These are phyloP conservation scores for Andrena minutula DNA, from an alignment of 2,888 invertebrate species.

Conservation along the genomic window DNA sequence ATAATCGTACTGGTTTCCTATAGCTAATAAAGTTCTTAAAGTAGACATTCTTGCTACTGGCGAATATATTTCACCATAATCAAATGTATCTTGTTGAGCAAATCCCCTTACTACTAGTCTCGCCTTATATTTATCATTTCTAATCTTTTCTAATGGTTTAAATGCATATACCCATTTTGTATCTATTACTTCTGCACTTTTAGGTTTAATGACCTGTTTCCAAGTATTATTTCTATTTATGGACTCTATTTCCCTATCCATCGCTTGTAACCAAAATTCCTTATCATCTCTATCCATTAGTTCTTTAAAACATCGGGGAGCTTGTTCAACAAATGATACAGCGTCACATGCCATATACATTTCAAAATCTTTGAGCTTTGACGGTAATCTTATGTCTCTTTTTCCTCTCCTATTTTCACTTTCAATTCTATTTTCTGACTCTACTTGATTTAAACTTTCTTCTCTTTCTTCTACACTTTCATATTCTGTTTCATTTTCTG, in stretches of 20 bases:
- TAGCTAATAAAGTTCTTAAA: conserved; percentile 67
- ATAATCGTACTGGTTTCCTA: conserved; percentile 70
- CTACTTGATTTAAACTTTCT: no score
- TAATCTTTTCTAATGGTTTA: conserved; percentile 68
- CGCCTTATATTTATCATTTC: conserved; percentile 75
- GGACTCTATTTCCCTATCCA: conserved; percentile 47
- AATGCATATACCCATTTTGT: conserved; percentile 66
- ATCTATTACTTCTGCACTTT: conserved; percentile 55
- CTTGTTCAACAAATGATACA: conserved; percentile 22
- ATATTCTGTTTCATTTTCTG: neutral
- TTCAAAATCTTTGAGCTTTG: conserved; percentile 37
- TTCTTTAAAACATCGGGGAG: conserved; percentile 28
- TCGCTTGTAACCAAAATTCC: conserved; percentile 12
- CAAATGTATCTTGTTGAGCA: conserved; percentile 69
- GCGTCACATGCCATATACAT: conserved; percentile 27
- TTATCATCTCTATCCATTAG: conserved; percentile 4
- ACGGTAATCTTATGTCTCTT: neutral
- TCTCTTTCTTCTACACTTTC: no score
- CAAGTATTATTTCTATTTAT: conserved; percentile 59
- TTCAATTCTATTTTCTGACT: neutral
- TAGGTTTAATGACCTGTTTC: conserved; percentile 11
- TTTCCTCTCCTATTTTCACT: conserved; percentile 17
- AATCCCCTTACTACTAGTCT: conserved; percentile 66
- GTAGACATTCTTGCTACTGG: conserved; percentile 72
- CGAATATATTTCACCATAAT: conserved; percentile 74